Percentiles rank a stretch among this genome's conserved stretches.
phyloP scores from a whole-genome alignment of 2,113 vertebrate species.

The Nibea albiflora region DNA sequence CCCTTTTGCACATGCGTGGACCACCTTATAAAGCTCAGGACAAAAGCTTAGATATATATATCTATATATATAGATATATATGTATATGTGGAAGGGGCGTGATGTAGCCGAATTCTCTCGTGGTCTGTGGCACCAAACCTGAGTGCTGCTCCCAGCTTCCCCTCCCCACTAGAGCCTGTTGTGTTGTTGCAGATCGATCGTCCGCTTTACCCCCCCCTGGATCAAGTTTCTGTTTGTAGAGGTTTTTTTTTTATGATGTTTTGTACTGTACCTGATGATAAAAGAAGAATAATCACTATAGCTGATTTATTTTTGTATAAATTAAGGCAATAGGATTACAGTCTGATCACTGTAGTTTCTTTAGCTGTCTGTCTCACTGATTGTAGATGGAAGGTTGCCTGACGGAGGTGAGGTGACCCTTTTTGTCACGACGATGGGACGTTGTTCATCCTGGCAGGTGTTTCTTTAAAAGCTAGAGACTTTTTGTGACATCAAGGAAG shows the following conservation, averaged over 20 bases:
- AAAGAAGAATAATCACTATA: conserved; percentile 69
- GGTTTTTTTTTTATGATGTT: conserved; percentile 53
- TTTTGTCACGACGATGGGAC: conserved; percentile 41
- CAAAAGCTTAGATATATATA: conserved; percentile 18
- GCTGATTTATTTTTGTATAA: conserved; percentile 81
- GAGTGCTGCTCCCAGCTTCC: conserved; percentile 23
- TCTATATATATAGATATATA: not conserved
- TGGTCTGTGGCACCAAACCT: conserved; percentile 22
- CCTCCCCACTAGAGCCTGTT: conserved; percentile 27
- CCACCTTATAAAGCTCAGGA: conserved; percentile 54
- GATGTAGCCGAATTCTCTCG: conserved; percentile 25
- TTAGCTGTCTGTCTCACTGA: conserved; percentile 55
- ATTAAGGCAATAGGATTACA: conserved; percentile 71
- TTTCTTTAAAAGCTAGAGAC: conserved; percentile 28
- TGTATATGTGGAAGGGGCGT: not conserved
- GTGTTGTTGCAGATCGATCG: conserved; percentile 25
- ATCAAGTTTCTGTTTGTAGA: conserved; percentile 53
- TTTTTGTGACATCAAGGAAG: conserved; percentile 43
- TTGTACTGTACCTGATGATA: conserved; percentile 74
- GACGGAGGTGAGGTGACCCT: conserved; percentile 16
- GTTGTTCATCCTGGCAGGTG: conserved; percentile 37
- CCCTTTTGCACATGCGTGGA: conserved; percentile 24
- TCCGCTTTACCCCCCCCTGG: conserved; percentile 42
- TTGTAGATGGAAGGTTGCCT: conserved; percentile 39
- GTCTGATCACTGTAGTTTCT: conserved; percentile 78